These are phyloP conservation scores for Thripadectes ignobilis DNA, from an alignment of 2,797 vertebrate genomes.

Conservation along the genomic window DNA sequence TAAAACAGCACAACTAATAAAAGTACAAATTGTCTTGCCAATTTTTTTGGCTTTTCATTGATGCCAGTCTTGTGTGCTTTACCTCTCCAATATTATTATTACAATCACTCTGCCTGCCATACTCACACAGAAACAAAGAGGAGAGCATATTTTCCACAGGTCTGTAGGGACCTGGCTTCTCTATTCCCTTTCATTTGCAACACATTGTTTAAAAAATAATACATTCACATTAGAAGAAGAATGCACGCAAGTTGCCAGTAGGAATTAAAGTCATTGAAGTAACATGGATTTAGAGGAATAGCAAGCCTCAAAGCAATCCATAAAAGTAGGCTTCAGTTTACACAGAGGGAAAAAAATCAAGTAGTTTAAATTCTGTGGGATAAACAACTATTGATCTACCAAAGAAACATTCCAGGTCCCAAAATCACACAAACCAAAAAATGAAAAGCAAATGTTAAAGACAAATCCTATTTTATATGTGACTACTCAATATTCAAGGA, in stretches of 20 bases:
- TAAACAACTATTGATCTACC: background rate
- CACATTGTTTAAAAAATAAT: slow-evolving; percentile 25
- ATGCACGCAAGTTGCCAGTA: background rate
- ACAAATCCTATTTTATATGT: background rate
- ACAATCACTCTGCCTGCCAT: background rate
- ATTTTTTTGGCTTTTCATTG: background rate
- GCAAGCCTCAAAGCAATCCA: background rate
- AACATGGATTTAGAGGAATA: background rate
- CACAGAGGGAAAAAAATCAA: background rate
- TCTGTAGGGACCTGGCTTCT: background rate
- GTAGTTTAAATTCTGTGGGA: background rate
- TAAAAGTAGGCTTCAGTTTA: background rate
- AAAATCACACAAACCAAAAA: background rate
- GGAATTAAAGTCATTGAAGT: slow-evolving; percentile 7
- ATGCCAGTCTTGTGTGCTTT: background rate
- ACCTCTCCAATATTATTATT: background rate
- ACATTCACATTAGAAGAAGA: background rate
- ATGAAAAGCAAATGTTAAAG: slow-evolving; percentile 5
- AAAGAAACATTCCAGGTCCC: background rate
- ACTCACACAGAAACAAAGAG: background rate
- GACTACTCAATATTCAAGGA: background rate
- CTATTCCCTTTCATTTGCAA: background rate
- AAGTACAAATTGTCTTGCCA: background rate
- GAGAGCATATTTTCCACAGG: background rate
- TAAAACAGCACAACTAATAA: background rate